phyloP scores from a whole-genome alignment of 2,888 invertebrate species.

The Chydorus sphaericus region DNA sequence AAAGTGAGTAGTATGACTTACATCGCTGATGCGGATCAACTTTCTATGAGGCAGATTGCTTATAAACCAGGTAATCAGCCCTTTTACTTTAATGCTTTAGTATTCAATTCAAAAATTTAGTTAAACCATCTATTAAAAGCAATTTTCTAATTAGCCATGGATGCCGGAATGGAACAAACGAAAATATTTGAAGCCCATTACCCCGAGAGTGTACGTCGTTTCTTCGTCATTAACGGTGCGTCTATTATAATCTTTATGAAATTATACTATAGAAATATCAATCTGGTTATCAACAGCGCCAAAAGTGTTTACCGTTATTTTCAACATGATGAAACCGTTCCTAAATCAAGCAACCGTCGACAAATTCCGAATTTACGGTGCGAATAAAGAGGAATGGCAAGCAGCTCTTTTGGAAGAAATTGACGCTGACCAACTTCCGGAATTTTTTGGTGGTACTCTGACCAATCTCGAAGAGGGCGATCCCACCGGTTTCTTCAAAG shows the following conservation, averaged over 20 bases:
- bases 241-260: too few species aligned
- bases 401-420: conserved; percentile 46
- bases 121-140: conserved; percentile 2
- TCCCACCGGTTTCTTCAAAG: conserved; percentile 53
- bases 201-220: conserved; percentile 31
- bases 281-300: too few species aligned
- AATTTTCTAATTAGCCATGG: neutral
- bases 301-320: conserved; percentile 30
- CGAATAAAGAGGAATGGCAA: conserved; percentile 12
- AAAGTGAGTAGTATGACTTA: conserved; percentile 28
- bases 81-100: neutral
- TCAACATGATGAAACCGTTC: conserved; percentile 30
- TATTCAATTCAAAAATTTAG: neutral
- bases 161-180: neutral
- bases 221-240: conserved; percentile 32
- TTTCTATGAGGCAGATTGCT: conserved; percentile 27
- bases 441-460: conserved; percentile 56
- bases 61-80: conserved; percentile 5
- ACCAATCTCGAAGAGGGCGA: conserved; percentile 55
- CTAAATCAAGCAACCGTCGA: conserved; percentile 41
- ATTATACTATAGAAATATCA: conserved; percentile 16
- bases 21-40: conserved; percentile 32
- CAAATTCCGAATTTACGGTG: conserved; percentile 45
- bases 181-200: conserved; percentile 32
- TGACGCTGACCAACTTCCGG: conserved; percentile 51